Conservation (phyloP, 2,888 invertebrate genomes). For the Drosophila villosipedis region DNA sequence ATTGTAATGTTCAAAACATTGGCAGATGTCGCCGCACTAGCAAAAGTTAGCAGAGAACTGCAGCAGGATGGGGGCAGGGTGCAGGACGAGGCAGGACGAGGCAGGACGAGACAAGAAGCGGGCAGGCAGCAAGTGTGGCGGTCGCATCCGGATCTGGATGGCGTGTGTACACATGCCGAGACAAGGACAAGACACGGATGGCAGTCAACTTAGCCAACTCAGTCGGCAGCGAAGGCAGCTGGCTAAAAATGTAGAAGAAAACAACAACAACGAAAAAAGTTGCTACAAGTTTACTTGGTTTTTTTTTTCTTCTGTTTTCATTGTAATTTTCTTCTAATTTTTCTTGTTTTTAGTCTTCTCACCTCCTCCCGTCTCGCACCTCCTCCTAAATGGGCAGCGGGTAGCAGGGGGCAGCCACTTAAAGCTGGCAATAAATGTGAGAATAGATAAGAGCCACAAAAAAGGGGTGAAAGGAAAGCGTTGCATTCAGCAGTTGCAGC, state of each 20-base stretch:
- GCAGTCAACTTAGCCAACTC: constrained; percentile 56
- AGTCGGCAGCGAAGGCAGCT: constrained; percentile 39
- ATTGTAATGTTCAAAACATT: constrained; percentile 78
- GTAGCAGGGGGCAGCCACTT: neutral
- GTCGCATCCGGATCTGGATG: constrained; percentile 49
- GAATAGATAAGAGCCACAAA: neutral
- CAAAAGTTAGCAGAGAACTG: constrained; percentile 62
- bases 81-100: neutral
- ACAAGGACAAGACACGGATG: constrained; percentile 71
- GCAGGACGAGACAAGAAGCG: neutral
- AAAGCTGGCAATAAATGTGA: neutral
- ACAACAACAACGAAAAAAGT: constrained; percentile 47
- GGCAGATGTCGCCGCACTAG: constrained; percentile 78
- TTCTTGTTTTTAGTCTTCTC: constrained; percentile 34
- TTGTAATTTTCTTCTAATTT: constrained; percentile 52
- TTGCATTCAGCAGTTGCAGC: neutral
- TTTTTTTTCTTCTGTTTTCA: constrained; percentile 20
- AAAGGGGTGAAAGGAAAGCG: neutral
- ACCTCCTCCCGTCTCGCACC: neutral
- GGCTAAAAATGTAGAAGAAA: constrained; percentile 40
- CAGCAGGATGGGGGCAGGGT: constrained; percentile 6
- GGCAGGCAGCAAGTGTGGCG: constrained; percentile 2
- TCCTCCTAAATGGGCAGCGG: constrained; percentile 1
- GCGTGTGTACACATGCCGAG: constrained; percentile 68
- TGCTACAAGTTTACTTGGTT: constrained; percentile 62